Base-by-base conservation (phyloP, 2,113 vertebrate species). In the Heptranchias perlo region DNA sequence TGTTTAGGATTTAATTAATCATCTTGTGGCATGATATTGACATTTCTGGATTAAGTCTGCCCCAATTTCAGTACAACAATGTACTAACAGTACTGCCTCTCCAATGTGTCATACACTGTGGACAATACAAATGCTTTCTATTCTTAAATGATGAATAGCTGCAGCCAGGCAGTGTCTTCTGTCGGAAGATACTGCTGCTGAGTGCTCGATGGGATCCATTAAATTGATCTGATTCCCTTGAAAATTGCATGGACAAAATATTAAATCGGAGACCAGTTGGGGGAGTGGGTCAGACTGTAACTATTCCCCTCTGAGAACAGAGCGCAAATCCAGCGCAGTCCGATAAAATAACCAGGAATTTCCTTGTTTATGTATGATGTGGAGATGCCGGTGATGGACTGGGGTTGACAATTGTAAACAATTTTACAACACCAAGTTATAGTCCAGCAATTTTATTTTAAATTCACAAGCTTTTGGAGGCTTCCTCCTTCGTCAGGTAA, bases 1-100 rank as follows among this genome's bases (percentile, higher is more conserved):
- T 62, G 61, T 93, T 62, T 61, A 39, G 89, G 89, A 93, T 93
- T 93, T 18, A 62, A 39, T 93, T 23, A 21, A 62, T 93, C 89
- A 93, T 93, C n/a, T n/a, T 18, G 31, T n/a, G 61, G n/a, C n/a
- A 61, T 7, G 35, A 39, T 62, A 82, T 39, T n/a, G 18, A 62
- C 58, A 93, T 62, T 61, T 61, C 64, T 93, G 89, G 89, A 93
- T 61, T 18, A 62, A 23, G 89, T 62, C 58, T 39, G 6, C 58
- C 35, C 54, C 61, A 18, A 44, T 93, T 62, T 39, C 89, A 93
- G 18, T 62, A 0, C 87, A 91, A 3, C 31, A 61, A 23, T 58
- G n/a, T n/a, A n/a, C n/a, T n/a, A n/a, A n/a, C n/a, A n/a, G n/a
- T 4, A 23, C 14, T 61, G 13, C 87, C 54, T 92, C 54, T 92